Evolutionary conservation across 2,113 vertebrate species (phyloP).

Genomic region (Catharus minimus): DNA sequence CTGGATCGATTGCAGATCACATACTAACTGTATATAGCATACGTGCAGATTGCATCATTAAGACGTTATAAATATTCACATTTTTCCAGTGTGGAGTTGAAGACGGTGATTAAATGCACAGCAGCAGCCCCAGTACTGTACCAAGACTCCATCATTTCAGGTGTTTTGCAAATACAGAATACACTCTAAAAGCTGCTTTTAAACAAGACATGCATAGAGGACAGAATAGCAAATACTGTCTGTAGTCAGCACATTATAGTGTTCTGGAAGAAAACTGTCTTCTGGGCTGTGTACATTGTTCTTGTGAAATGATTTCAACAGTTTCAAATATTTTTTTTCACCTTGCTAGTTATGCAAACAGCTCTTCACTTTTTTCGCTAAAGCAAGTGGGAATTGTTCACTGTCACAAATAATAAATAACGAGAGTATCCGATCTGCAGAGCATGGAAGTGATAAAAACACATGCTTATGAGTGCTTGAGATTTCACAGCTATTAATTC

Average conservation of each 20-base stretch:
- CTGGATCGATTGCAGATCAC: neutral
- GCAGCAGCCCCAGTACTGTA: neutral
- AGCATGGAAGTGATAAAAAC: conserved; percentile 62
- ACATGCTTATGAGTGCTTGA: conserved; percentile 47
- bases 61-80: neutral
- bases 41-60: neutral
- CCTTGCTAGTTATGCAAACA: conserved; percentile 61
- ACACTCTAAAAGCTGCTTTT: neutral
- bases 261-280: neutral
- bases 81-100: neutral
- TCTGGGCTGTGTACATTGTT: neutral
- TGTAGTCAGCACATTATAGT: neutral
- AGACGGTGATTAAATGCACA: neutral
- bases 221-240: neutral
- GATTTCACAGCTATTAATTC: conserved; percentile 68
- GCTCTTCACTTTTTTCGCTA: conserved; percentile 50
- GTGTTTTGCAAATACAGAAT: neutral
- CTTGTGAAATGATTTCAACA: conserved; percentile 25
- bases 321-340: conserved; percentile 17
- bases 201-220: neutral
- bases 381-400: conserved; percentile 70
- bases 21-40: rapidly evolving
- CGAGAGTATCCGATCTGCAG: conserved; percentile 14
- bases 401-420: conserved; percentile 69
- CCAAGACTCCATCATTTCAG: neutral